These are phyloP conservation scores for Drosophila macrospina DNA, from an alignment of 2,888 invertebrate genomes.

Conservation along the genomic window DNA sequence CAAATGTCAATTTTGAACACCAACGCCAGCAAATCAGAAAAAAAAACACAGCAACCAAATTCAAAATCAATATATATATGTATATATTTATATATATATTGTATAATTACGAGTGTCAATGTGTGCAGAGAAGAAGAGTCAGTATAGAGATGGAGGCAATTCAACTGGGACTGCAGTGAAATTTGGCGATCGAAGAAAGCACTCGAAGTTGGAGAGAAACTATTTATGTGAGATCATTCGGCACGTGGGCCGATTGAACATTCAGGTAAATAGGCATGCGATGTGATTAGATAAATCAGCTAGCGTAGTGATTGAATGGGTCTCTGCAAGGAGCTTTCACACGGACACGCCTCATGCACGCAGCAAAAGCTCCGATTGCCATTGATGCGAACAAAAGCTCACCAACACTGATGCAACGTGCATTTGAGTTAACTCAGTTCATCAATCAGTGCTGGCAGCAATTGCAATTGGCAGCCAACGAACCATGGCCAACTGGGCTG, in stretches of 20 bases:
- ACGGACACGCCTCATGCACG: neutral
- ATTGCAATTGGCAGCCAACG: slow-evolving; percentile 18
- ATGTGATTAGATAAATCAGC: slow-evolving; percentile 11
- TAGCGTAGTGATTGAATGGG: slow-evolving; percentile 15
- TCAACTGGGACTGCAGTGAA: slow-evolving; percentile 39
- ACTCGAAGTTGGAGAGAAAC: slow-evolving; percentile 31
- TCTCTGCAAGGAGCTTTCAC: neutral
- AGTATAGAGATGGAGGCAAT: slow-evolving; percentile 10
- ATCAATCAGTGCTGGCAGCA: slow-evolving; percentile 47
- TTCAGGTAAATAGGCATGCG: neutral
- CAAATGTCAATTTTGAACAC: slow-evolving; percentile 61
- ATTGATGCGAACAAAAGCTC: neutral
- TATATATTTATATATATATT: slow-evolving; percentile 7
- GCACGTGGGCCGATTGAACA: slow-evolving; percentile 31
- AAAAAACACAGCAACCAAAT: slow-evolving; percentile 11
- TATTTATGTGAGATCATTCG: slow-evolving; percentile 45
- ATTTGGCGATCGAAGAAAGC: slow-evolving; percentile 37
- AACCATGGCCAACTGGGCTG: slow-evolving; percentile 23
- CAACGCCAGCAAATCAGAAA: slow-evolving; percentile 40
- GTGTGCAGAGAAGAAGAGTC: neutral
- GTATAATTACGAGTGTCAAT: neutral
- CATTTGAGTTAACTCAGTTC: slow-evolving; percentile 27
- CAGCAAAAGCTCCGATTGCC: neutral
- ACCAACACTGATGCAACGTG: slow-evolving; percentile 2
- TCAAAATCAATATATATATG: slow-evolving; percentile 32